These are phyloP conservation scores for Aphelocoma coerulescens DNA, from an alignment of 2,113 vertebrate species.

Conservation along the genomic window DNA sequence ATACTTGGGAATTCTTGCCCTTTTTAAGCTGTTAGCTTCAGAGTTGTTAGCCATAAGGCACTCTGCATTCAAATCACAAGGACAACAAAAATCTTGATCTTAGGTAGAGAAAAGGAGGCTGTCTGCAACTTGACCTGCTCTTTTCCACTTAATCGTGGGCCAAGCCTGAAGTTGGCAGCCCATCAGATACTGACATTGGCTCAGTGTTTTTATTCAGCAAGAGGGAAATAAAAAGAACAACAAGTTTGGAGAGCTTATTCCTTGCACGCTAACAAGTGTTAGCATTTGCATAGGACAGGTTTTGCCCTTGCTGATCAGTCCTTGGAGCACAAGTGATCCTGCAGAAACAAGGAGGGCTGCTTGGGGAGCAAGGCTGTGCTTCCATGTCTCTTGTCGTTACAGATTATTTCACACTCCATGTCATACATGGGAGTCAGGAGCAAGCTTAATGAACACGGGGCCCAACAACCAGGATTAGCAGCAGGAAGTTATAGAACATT, in stretches of 20 bases:
- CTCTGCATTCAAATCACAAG: neutral
- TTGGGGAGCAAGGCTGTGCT: neutral
- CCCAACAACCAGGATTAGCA: constrained; percentile 35
- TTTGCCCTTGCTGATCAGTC: neutral
- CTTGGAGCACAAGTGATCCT: neutral
- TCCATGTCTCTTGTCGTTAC: rapidly evolving
- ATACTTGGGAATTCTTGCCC: neutral
- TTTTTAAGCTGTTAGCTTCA: neutral
- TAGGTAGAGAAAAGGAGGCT: neutral
- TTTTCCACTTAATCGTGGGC: neutral
- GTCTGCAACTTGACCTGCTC: neutral
- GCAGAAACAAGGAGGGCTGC: neutral
- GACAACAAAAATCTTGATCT: neutral
- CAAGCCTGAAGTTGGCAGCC: neutral
- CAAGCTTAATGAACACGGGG: neutral
- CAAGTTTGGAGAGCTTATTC: neutral
- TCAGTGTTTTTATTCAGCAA: neutral
- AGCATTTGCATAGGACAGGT: neutral
- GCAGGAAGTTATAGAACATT: constrained; percentile 27
- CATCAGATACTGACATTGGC: neutral
- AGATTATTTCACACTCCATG: neutral
- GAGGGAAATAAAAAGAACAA: neutral
- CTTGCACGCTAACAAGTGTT: neutral
- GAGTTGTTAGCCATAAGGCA: neutral
- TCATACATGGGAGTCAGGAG: neutral